Percentiles rank a stretch among this genome's conserved stretches.
These are phyloP conservation scores for Ephydatia muelleri DNA, from an alignment of 37 sponge, comb jelly and placozoan species.

Conservation along the genomic window DNA sequence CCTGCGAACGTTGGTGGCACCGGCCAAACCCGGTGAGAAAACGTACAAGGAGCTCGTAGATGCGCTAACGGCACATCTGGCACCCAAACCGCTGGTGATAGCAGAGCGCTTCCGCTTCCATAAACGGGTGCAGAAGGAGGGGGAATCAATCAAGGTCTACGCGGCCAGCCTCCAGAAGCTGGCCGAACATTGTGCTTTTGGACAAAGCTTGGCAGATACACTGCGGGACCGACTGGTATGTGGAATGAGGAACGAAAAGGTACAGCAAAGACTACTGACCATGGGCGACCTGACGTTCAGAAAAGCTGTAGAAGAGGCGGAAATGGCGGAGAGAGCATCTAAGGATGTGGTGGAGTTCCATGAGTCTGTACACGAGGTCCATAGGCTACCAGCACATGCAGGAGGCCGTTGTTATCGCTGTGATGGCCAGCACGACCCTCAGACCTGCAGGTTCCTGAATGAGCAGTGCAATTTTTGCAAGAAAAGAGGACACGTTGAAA, in stretches of 20 bases:
- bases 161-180: slow-evolving; percentile 16
- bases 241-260: background rate
- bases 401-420: slow-evolving; percentile 35
- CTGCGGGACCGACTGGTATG: slow-evolving; percentile 23
- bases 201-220: slow-evolving; percentile 9
- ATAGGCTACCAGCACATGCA: background rate
- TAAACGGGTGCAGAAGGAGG: background rate
- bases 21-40: background rate
- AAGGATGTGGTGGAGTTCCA: background rate
- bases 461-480: slow-evolving; percentile 18
- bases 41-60: background rate
- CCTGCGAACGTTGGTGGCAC: slow-evolving; percentile 6
- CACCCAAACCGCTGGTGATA: slow-evolving; percentile 4
- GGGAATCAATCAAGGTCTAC: background rate
- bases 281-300: background rate
- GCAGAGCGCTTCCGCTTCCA: slow-evolving; percentile 14
- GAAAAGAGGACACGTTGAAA: slow-evolving; percentile 30
- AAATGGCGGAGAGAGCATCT: background rate
- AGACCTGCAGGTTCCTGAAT: slow-evolving; percentile 25
- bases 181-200: slow-evolving; percentile 16
- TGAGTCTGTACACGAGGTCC: background rate
- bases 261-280: slow-evolving; percentile 5
- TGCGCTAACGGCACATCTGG: background rate
- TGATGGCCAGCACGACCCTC: slow-evolving; percentile 1
- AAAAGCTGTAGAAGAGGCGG: slow-evolving; percentile 3